These are phyloP conservation scores for Berghia stephanieae DNA, from an alignment of 1,140 invertebrate species.

Conservation along the genomic window DNA sequence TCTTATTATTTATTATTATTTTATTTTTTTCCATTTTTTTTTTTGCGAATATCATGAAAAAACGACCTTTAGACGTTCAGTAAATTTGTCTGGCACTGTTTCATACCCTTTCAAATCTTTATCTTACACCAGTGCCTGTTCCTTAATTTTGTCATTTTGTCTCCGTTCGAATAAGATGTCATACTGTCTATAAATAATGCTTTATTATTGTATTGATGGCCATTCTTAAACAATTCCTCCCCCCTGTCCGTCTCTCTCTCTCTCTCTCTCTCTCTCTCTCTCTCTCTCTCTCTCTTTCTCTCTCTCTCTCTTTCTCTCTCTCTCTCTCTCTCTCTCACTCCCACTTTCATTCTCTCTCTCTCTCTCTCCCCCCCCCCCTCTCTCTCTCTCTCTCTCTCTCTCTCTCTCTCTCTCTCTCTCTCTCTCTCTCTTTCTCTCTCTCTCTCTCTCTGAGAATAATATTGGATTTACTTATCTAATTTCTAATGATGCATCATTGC, in stretches of 20 bases:
- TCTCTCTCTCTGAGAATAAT: background rate
- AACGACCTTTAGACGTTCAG: background rate
- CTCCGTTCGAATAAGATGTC: no score
- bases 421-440: constrained; percentile 11
- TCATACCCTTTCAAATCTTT: no score
- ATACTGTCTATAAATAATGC: no score
- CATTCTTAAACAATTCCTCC: no score
- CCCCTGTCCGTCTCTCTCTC: background rate
- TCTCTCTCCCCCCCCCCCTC: background rate
- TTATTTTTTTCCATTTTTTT: no score
- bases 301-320: constrained; percentile 4
- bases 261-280: constrained; percentile 12
- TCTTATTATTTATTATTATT: no score
- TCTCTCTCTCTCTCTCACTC: background rate
- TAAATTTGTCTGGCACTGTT: background rate
- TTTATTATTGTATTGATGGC: no score
- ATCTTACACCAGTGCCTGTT: no score
- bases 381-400: constrained; percentile 11
- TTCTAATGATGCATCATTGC: background rate
- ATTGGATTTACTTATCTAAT: background rate
- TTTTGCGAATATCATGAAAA: background rate
- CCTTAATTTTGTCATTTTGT: no score
- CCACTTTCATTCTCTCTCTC: background rate
- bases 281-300: background rate
- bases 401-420: background rate